A percentile compares a stretch with the other conserved stretches of the same genome.
Conservation (phyloP, 1,140 invertebrate species). For the fruit fly (Drosophila melanogaster) region Release_6_plus_ISO1_MT NC_004354.4:19875501-19876000, state of each 20-base stretch:
- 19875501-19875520: conserved; percentile 42
- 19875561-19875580: conserved; percentile 34
- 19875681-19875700: conserved; percentile 3
- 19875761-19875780: conserved; percentile 63
- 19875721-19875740: conserved; percentile 32
- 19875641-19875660: not conserved
- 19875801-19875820: conserved; percentile 29
- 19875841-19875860: conserved; percentile 32
- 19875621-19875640: conserved; percentile 47
- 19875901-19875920: conserved; percentile 28
- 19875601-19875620: conserved; percentile 47
- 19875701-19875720: not conserved
- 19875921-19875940: conserved; percentile 54
- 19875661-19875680: conserved; percentile 22
- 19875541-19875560: conserved; percentile 53
- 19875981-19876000: conserved; percentile 14
- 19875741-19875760: conserved; percentile 77
- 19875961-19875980: conserved; percentile 38
- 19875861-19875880: conserved; percentile 34
- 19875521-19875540: conserved; percentile 76
- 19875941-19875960: conserved; percentile 63
- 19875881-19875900: conserved; percentile 51
- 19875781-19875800: conserved; percentile 39
- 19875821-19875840: conserved; percentile 23
- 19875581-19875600: conserved; percentile 46